Evolutionary conservation across 2,113 vertebrate genomes (phyloP).

Genomic region (Sylvilagus bachmani): DNA sequence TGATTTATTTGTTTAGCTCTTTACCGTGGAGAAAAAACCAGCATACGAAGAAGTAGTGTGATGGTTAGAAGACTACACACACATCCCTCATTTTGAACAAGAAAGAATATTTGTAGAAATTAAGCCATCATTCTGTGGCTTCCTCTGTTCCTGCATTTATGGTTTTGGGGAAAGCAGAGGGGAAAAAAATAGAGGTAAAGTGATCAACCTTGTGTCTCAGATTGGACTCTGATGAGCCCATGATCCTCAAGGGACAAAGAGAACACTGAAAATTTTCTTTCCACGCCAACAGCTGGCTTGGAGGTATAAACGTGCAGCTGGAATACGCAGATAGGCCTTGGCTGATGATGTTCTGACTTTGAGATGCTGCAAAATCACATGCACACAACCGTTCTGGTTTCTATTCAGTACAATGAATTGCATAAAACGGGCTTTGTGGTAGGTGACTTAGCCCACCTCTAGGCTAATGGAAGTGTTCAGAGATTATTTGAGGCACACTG

Average conservation of each 20-base stretch:
- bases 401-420: too few relatives aligned
- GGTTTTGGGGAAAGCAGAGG: not conserved
- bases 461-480: too few relatives aligned
- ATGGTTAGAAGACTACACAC: not conserved
- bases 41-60: not conserved
- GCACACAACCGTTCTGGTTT: too few relatives aligned
- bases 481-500: too few relatives aligned
- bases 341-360: too few relatives aligned
- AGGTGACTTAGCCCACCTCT: too few relatives aligned
- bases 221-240: not conserved
- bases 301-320: not conserved
- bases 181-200: not conserved
- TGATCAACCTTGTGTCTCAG: not conserved
- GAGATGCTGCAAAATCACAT: too few relatives aligned
- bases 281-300: not conserved
- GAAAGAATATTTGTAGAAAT: not conserved
- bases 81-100: not conserved
- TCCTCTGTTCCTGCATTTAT: not conserved
- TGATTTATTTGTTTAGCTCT: not conserved
- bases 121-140: not conserved
- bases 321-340: fast-evolving
- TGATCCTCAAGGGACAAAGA: fast-evolving
- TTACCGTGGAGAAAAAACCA: not conserved
- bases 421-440: too few relatives aligned
- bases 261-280: not conserved